These are phyloP conservation scores for Meloidogyne hapla DNA, from an alignment of 1,140 invertebrate genomes.

Conservation along the genomic window DNA sequence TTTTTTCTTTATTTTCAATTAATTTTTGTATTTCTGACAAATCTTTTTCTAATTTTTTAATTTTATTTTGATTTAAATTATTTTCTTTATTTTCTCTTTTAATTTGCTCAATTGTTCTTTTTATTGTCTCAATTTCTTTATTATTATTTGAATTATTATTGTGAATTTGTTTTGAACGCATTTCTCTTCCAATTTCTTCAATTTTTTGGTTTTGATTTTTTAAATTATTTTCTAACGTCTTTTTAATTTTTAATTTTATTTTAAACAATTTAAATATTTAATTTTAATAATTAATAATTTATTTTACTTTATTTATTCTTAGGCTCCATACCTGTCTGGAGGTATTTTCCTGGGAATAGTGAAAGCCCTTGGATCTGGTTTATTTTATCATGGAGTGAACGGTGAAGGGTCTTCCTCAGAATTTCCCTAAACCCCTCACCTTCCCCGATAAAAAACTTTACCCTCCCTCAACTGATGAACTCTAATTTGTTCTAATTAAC, in stretches of 20 bases:
- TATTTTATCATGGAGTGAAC: too few relatives aligned
- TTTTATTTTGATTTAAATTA: not conserved
- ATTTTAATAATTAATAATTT: too few relatives aligned
- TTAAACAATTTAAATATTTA: too few relatives aligned
- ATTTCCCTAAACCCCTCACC: too few relatives aligned
- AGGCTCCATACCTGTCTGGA: too few relatives aligned
- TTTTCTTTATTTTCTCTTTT: not conserved
- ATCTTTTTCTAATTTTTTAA: not conserved
- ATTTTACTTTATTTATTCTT: too few relatives aligned
- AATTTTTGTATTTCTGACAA: not conserved
- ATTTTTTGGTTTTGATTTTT: not conserved
- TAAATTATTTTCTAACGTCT: not conserved
- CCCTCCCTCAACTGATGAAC: too few relatives aligned
- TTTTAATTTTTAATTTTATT: not conserved
- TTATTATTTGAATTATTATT: constrained; percentile 7
- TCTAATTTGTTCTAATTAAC: too few relatives aligned
- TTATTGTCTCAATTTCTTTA: not conserved
- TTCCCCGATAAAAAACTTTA: too few relatives aligned
- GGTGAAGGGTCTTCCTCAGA: too few relatives aligned
- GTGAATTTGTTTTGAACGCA: not conserved
- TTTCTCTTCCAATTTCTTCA: constrained; percentile 1
- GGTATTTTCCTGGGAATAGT: too few relatives aligned
- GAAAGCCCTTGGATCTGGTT: too few relatives aligned
- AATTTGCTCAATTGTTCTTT: not conserved
- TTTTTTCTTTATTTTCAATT: not conserved